Base-by-base conservation (phyloP, 1,140 invertebrate species). In the Meloidogyne floridensis region DNA sequence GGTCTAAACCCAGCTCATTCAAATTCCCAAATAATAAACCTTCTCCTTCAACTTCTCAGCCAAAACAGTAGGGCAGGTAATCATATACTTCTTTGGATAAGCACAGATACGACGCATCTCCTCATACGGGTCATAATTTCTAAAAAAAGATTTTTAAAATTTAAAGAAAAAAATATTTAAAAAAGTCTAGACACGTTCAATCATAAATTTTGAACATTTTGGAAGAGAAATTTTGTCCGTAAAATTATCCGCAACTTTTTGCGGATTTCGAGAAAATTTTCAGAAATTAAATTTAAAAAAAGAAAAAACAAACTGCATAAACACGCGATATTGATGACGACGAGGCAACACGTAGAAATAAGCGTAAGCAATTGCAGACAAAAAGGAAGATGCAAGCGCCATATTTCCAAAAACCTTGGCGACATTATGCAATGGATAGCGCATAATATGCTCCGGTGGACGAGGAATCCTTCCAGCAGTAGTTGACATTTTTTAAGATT, bases 61-160 rank as follows among this genome's bases (percentile, higher is more conserved):
- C 51, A 89, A 72, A 65, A 86, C 88, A 47, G 77, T 83, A 11
- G 87, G 87, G 74, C 87, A 89, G 10, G 84, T 80, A 80, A 84
- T 80, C 81, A 89, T 81, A 82, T 88, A 89, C 43, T 80, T 83
- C 59, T 51, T 32, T 4, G 74, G 72, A 70, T 87, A 85, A 8
- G 43, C 78, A 74, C 88, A 89, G 74, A 89, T 89, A 77, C 89
- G 86, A 32, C 80, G 75, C 86, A 86, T 82, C 59, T 87, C 84
- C 53, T 75, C 76, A 75, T 89, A 89, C 13, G 89, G 86, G 76
- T 89, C 88, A 84, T 90, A 90, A 71, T 79, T 88, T 6, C 87
- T 89, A 76, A 59, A 88, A 85, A 54, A 7, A 32, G 8, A 51
- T 43, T 13, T 3, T n/a, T n/a, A 11, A 70, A 51, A 20, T 51